Percentiles rank a stretch among this genome's conserved stretches.
Evolutionary conservation across 1,140 invertebrate genomes (phyloP).

Genomic region (Panulirus ornatus): DNA sequence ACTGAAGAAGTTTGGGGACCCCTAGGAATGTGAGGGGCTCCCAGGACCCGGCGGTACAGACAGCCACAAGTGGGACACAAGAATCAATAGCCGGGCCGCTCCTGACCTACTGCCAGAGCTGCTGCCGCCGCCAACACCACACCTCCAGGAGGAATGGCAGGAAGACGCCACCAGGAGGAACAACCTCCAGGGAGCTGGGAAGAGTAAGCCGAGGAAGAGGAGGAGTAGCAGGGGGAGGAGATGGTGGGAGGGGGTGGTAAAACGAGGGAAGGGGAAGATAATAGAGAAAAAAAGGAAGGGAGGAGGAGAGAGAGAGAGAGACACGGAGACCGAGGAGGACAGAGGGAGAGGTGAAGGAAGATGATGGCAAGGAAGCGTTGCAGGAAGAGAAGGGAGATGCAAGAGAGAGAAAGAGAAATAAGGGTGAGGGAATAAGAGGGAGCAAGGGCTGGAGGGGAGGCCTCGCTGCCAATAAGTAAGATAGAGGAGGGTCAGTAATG

Average conservation of each 20-base stretch:
- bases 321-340: not conserved
- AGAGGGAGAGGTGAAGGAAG: not conserved
- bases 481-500: no score
- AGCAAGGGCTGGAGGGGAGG: no score
- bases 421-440: no score
- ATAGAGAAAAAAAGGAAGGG: not conserved
- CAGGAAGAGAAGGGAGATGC: no score
- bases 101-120: slow-evolving; percentile 6
- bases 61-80: slow-evolving; percentile 30
- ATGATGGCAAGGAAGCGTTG: no score
- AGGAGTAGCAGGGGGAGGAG: not conserved
- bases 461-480: no score
- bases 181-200: not conserved
- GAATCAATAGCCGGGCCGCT: slow-evolving; percentile 12
- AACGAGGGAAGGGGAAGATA: not conserved
- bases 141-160: not conserved
- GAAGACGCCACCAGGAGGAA: not conserved
- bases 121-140: no score
- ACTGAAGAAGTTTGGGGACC: not conserved
- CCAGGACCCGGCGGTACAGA: not conserved
- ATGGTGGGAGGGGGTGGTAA: not conserved
- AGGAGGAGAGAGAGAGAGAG: not conserved
- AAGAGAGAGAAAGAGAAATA: no score
- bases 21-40: not conserved
- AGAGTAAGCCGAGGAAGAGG: no score